A percentile compares a stretch with the other conserved stretches of the same genome.
Evolutionary conservation across 2,888 invertebrate species (phyloP).

Genomic region (Anaspis maculata): DNA sequence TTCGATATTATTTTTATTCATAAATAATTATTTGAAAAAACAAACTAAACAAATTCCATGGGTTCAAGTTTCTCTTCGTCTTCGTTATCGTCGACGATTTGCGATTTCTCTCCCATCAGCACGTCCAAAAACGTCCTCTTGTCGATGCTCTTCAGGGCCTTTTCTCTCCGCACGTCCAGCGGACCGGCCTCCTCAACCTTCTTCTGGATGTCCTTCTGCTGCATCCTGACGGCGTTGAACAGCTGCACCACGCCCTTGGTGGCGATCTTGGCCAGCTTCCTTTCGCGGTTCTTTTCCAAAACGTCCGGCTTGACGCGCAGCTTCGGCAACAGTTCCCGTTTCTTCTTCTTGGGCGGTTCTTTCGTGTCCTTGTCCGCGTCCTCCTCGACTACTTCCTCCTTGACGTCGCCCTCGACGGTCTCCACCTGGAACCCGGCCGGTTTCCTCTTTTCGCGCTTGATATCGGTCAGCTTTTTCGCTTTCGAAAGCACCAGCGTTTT

Average conservation of each 20-base stretch:
- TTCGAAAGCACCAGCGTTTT: constrained; percentile 69
- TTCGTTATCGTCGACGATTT: constrained; percentile 34
- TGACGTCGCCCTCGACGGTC: constrained; percentile 44
- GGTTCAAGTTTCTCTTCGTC: no score
- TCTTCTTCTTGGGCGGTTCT: constrained; percentile 42
- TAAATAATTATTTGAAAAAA: no score
- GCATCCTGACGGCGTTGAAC: constrained; percentile 82
- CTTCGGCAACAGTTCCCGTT: constrained; percentile 52
- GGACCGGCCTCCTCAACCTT: constrained; percentile 65
- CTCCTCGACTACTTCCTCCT: constrained; percentile 38
- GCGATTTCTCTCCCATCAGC: constrained; percentile 61
- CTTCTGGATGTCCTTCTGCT: constrained; percentile 68
- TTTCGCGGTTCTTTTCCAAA: constrained; percentile 69
- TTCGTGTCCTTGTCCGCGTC: constrained; percentile 31
- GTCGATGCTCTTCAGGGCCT: constrained; percentile 64
- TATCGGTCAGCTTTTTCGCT: constrained; percentile 63
- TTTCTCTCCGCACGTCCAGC: constrained; percentile 69
- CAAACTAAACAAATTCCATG: no score
- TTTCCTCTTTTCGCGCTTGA: constrained; percentile 42
- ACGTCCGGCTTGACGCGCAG: constrained; percentile 68
- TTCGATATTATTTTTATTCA: no score
- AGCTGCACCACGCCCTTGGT: constrained; percentile 89
- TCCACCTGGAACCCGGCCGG: constrained; percentile 60
- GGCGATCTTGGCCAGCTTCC: constrained; percentile 70
- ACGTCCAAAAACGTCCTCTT: constrained; percentile 71